Percentiles rank a stretch among this genome's conserved stretches.
These are phyloP conservation scores for Pachyseris speciosa DNA, from an alignment of 64 coral and sea anemone species.

Conservation along the genomic window DNA sequence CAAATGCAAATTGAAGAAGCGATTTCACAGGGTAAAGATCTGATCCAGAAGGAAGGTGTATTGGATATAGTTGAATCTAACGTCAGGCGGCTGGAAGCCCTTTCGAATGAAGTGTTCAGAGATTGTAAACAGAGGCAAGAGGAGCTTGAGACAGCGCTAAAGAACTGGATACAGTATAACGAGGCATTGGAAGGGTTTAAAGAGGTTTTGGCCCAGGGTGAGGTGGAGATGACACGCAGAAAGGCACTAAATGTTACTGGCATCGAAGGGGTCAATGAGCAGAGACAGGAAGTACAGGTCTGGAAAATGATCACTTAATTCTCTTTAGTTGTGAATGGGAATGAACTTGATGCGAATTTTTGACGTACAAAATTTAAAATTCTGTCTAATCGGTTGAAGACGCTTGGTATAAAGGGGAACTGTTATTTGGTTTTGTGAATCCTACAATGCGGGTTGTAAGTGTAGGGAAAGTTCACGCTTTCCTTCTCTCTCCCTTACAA, in stretches of 20 bases:
- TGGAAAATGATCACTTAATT: neutral
- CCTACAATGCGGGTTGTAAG: too few species aligned
- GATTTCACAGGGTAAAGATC: slow-evolving; percentile 61
- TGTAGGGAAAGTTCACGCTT: too few species aligned
- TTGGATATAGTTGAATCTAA: slow-evolving; percentile 52
- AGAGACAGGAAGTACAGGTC: slow-evolving; percentile 78
- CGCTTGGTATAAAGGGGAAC: too few species aligned
- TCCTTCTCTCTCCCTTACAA: too few species aligned
- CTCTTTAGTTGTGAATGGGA: too few species aligned
- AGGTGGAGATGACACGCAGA: slow-evolving; percentile 80
- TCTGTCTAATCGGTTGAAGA: too few species aligned
- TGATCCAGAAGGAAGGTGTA: slow-evolving; percentile 37
- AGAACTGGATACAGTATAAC: slow-evolving; percentile 71
- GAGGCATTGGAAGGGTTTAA: slow-evolving; percentile 68
- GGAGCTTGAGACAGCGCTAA: slow-evolving; percentile 47
- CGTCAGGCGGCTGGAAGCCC: slow-evolving; percentile 57
- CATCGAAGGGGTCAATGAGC: slow-evolving; percentile 77
- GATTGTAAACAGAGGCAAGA: slow-evolving; percentile 65
- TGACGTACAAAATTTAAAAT: too few species aligned
- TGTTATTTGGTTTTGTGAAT: too few species aligned
- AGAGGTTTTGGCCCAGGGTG: slow-evolving; percentile 80
- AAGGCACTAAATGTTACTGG: slow-evolving; percentile 82
- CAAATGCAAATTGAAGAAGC: slow-evolving; percentile 71
- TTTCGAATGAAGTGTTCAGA: slow-evolving; percentile 48
- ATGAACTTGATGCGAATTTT: neutral